Percentiles rank a stretch among this genome's conserved stretches.
Conservation (phyloP, 2,113 vertebrate genomes). For the Pholis gunnellus region DNA sequence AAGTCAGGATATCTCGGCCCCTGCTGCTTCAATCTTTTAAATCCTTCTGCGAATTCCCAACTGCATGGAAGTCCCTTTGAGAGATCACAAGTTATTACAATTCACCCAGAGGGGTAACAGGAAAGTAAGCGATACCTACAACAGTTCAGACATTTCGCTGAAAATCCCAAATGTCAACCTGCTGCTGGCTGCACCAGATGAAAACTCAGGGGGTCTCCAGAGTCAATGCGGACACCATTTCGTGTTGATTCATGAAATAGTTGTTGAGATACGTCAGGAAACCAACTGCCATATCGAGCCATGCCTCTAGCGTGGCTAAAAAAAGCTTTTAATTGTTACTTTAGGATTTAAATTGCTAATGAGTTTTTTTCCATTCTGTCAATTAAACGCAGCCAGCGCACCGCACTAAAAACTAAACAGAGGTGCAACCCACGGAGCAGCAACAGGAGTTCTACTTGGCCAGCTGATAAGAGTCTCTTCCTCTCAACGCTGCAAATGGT, state of each 20-base stretch:
- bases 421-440: constrained; percentile 22
- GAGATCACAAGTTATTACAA: background rate
- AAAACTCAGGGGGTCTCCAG: background rate
- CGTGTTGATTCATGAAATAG: background rate
- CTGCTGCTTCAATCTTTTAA: background rate
- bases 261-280: background rate
- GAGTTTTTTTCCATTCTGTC: background rate
- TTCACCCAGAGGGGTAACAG: background rate
- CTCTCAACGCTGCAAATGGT: constrained; percentile 33
- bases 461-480: constrained; percentile 20
- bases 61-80: background rate
- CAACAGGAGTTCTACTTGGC: constrained; percentile 42
- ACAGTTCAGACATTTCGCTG: background rate
- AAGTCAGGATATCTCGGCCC: background rate
- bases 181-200: background rate
- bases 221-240: background rate
- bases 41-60: background rate
- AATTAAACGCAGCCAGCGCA: background rate
- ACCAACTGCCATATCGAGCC: background rate
- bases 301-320: background rate
- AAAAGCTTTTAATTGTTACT: background rate
- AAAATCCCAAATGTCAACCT: background rate
- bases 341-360: constrained; percentile 1
- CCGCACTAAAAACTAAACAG: background rate
- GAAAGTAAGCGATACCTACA: background rate